A percentile compares a stretch with the other conserved stretches of the same genome.
phyloP scores from a whole-genome alignment of 2,113 vertebrate genomes.

The Nansenia antarctica region DNA sequence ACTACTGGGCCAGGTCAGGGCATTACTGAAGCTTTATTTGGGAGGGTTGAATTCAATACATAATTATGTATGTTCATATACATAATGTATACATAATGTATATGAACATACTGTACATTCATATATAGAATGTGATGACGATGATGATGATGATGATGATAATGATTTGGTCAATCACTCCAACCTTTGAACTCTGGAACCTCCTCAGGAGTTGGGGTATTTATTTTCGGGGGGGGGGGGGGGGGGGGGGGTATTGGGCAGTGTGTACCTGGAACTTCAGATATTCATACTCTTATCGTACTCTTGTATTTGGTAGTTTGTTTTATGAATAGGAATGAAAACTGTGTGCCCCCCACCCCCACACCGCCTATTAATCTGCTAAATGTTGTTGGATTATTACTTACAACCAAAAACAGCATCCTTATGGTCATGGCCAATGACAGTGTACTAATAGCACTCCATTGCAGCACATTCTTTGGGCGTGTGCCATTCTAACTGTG shows the following conservation, averaged over 20 bases:
- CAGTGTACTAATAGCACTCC: background rate
- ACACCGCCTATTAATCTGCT: background rate
- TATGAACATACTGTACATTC: background rate
- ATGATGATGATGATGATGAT: background rate
- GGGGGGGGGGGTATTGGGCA: too few relatives aligned
- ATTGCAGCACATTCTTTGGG: background rate
- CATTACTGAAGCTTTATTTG: conserved; percentile 6
- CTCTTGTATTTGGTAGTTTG: background rate
- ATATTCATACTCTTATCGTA: too few relatives aligned
- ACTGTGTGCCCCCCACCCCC: background rate
- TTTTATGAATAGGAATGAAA: background rate
- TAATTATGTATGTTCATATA: background rate
- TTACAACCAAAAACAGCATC: background rate
- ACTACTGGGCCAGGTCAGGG: conserved; percentile 87
- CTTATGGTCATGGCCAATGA: background rate
- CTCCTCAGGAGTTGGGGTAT: too few relatives aligned
- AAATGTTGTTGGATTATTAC: background rate
- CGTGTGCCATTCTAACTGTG: background rate
- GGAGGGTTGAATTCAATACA: background rate
- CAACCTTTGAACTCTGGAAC: background rate
- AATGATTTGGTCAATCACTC: background rate
- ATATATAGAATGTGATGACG: too few relatives aligned
- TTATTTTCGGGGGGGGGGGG: too few relatives aligned
- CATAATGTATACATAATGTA: background rate
- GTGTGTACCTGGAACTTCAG: too few relatives aligned